A percentile compares a stretch with the other conserved stretches of the same genome.
phyloP scores from a whole-genome alignment of 2,888 invertebrate genomes.

The Agriotes lineatus region DNA sequence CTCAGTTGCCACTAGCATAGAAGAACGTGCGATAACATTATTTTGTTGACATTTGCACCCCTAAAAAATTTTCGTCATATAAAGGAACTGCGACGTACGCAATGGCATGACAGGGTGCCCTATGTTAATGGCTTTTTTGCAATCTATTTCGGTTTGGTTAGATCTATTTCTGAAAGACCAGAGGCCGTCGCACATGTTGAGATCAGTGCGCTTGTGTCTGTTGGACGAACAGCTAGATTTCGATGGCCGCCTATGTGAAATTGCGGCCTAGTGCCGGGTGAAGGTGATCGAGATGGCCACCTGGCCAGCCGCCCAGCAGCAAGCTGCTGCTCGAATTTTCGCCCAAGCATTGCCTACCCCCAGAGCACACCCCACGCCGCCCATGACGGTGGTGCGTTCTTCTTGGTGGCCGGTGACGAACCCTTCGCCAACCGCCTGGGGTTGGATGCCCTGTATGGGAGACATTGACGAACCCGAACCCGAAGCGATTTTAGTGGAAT shows the following conservation, averaged over 20 bases:
- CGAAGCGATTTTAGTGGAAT: slow-evolving; percentile 45
- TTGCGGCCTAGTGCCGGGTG: slow-evolving; percentile 34
- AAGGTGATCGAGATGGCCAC: slow-evolving; percentile 52
- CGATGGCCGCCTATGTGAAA: slow-evolving; percentile 43
- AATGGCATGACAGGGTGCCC: not conserved
- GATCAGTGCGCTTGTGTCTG: slow-evolving; percentile 47
- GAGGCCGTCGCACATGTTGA: slow-evolving; percentile 24
- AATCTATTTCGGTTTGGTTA: slow-evolving; percentile 34
- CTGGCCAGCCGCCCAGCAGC: slow-evolving; percentile 68
- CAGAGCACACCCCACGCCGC: slow-evolving; percentile 46
- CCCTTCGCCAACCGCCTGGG: slow-evolving; percentile 49
- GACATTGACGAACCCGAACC: slow-evolving; percentile 32
- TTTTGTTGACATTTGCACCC: too few relatives aligned
- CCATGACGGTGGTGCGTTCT: slow-evolving; percentile 57
- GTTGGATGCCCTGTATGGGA: slow-evolving; percentile 26
- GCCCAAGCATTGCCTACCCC: slow-evolving; percentile 57
- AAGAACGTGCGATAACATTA: too few relatives aligned
- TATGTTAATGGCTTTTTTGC: slow-evolving; percentile 25
- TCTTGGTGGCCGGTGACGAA: slow-evolving; percentile 65
- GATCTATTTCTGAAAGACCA: slow-evolving; percentile 38
- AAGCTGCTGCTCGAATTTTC: slow-evolving; percentile 69
- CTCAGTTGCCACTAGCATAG: too few relatives aligned
- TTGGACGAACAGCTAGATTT: slow-evolving; percentile 42
- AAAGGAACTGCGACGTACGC: too few relatives aligned
- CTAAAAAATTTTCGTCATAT: too few relatives aligned